These are phyloP conservation scores for Lamproptera curius DNA, from an alignment of 2,888 invertebrate genomes.

Conservation along the genomic window DNA sequence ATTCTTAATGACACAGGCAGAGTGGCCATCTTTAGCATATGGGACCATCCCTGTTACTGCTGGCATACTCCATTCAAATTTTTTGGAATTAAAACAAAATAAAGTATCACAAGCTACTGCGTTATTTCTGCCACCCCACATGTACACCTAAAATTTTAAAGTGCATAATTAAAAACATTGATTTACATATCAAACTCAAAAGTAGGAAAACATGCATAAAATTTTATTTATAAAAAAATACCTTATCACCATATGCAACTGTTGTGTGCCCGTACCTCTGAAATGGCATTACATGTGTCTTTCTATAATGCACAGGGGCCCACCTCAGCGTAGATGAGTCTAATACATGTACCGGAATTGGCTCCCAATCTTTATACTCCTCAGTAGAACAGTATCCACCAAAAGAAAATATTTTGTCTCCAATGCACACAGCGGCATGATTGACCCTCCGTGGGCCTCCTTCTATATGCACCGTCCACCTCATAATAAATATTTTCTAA, in stretches of 20 bases:
- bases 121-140: constrained; percentile 97
- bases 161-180: too few species aligned
- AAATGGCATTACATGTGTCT: constrained; percentile 81
- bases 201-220: neutral
- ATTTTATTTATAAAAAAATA: constrained; percentile 30
- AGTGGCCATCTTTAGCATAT: constrained; percentile 93
- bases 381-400: constrained; percentile 95
- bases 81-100: constrained; percentile 88
- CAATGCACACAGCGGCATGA: constrained; percentile 92
- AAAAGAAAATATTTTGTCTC: constrained; percentile 90
- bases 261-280: constrained; percentile 96
- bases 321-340: constrained; percentile 84
- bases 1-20: constrained; percentile 88
- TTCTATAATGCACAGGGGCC: constrained; percentile 74
- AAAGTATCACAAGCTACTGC: constrained; percentile 87
- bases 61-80: constrained; percentile 82
- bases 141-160: constrained; percentile 76
- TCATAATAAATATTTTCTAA: constrained; percentile 67
- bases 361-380: constrained; percentile 84
- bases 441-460: constrained; percentile 95
- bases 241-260: constrained; percentile 85
- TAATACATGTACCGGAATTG: constrained; percentile 92
- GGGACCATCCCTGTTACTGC: constrained; percentile 84
- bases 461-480: constrained; percentile 91
- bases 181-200: too few species aligned